phyloP scores from a whole-genome alignment of 2,113 vertebrate genomes.

The Aviceda subcristata region DNA sequence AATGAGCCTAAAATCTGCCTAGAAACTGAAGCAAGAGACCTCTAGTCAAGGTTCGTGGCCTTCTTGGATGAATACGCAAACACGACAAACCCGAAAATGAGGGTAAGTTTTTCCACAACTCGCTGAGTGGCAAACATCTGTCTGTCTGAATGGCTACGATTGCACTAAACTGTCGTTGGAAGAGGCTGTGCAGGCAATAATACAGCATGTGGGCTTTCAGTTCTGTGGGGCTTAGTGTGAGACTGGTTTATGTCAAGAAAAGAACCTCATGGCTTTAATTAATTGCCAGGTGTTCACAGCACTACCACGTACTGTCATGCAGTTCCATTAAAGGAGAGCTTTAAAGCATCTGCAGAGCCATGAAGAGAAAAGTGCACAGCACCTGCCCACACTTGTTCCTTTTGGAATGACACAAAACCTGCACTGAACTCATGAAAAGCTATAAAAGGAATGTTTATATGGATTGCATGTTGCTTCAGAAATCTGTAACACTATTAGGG shows the following conservation, averaged over 20 bases:
- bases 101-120: neutral
- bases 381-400: slow-evolving; percentile 44
- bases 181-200: neutral
- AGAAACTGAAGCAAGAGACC: neutral
- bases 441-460: slow-evolving; percentile 14
- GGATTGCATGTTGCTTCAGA: neutral
- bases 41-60: neutral
- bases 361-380: slow-evolving; percentile 26
- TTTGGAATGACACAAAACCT: slow-evolving; percentile 21
- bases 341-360: slow-evolving; percentile 22
- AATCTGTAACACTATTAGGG: neutral
- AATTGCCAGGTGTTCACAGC: slow-evolving; percentile 41
- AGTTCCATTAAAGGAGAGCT: slow-evolving; percentile 41
- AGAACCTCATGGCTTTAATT: slow-evolving; percentile 33
- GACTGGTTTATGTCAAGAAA: slow-evolving; percentile 9
- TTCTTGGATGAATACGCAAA: neutral
- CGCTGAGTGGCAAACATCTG: neutral
- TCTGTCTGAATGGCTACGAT: neutral
- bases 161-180: neutral
- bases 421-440: neutral
- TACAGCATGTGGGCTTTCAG: slow-evolving; percentile 10
- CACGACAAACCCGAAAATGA: neutral
- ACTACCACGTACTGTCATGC: neutral
- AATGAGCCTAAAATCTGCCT: neutral
- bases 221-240: neutral